A percentile compares a stretch with the other conserved stretches of the same genome.
Evolutionary conservation across 2,888 invertebrate genomes (phyloP).

Genomic region (Drosophila flavopinicola): DNA sequence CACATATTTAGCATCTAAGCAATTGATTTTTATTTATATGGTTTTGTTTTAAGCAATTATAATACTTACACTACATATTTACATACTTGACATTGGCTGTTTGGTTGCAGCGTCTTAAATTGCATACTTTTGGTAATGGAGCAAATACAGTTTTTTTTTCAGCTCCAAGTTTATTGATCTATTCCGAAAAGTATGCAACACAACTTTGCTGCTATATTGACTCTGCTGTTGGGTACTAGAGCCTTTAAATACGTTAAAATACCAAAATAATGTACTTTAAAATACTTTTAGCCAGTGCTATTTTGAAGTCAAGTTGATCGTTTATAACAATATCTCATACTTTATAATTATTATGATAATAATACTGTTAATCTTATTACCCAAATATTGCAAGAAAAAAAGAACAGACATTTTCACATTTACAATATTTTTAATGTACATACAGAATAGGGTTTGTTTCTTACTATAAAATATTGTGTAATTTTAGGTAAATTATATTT

Average conservation of each 20-base stretch:
- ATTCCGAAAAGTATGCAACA: conserved; percentile 12
- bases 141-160: not conserved
- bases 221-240: no score
- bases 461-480: conserved; percentile 24
- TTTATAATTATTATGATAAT: no score
- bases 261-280: no score
- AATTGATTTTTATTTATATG: no score
- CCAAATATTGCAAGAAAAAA: not conserved
- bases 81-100: not conserved
- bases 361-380: not conserved
- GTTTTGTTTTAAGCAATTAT: not conserved
- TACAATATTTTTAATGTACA: conserved; percentile 36
- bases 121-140: conserved; percentile 1
- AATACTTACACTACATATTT: not conserved
- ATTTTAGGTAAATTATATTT: conserved; percentile 16
- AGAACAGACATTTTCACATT: conserved; percentile 8
- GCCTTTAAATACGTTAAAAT: no score
- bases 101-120: not conserved
- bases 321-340: no score
- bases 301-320: no score
- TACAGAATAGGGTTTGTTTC: conserved; percentile 16
- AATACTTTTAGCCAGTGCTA: no score
- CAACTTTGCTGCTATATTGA: no score
- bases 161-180: not conserved
- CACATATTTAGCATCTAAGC: not conserved